Evolutionary conservation across 23 tunicate genomes (phyloP), one percentile per base, ranked within the genome.

Genomic region (Ascidia mentula): DNA sequence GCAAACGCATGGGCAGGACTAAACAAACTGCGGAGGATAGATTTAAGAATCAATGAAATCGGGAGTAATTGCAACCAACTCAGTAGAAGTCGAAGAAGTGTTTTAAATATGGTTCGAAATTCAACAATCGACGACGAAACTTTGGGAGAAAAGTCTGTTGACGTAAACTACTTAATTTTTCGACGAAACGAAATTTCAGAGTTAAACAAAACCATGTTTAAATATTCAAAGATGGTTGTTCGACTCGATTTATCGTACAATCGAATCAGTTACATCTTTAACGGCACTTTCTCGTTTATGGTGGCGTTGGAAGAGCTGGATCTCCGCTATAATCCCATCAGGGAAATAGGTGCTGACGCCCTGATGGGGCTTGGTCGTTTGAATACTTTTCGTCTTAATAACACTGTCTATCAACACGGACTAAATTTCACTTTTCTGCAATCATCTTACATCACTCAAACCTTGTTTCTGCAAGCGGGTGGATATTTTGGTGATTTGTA

Each of bases 201-300:
- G 53, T 42, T 42, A 42, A 42, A 42, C 53, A 31, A 32, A 32
- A 35, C 38, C 9, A 13, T 32, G 9, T 34, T 73, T 32, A 9
- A 73, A 9, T 34, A 34, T 34, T 73, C 35, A 15, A 32, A 37
- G 9, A 7, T 34, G 38, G 35, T 35, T 9, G 33, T 38, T 20
- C n/a, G 35, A 33, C 77, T 73, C 26, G 77, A 73, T 73, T 20
- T 73, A 20, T 73, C 77, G n/a, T 7, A 73, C 39, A 73, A 73
- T 20, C 37, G 77, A 9, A 73, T 73, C 7, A 73, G 35, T 34
- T 73, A 73, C 77, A 73, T 73, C 7, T 34, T 18, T 20, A 34
- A 20, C n/a, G 18, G 33, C 35, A 73, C 77, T 7, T 73, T 73
- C 35, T 38, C 13, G 9, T 20, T 6, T 7, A 13, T 73, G 13